Evolutionary conservation across 2,113 vertebrate species (phyloP).

Genomic region (Puffinus mauretanicus): DNA sequence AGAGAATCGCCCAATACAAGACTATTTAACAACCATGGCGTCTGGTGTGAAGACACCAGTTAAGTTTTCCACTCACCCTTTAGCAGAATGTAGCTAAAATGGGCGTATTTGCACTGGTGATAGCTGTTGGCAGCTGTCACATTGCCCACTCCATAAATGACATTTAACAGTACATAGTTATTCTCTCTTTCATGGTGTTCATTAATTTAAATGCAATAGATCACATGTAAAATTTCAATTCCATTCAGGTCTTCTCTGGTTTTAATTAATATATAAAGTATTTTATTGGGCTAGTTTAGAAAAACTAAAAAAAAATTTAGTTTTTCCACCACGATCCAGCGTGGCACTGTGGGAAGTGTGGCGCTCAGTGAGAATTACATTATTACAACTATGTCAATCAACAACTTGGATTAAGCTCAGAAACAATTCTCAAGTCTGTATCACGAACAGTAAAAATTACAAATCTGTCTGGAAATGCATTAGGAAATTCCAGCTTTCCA

Average conservation of each 20-base stretch:
- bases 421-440: not conserved
- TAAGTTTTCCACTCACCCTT: not conserved
- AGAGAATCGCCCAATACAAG: accelerated
- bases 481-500: not conserved
- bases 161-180: not conserved
- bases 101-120: not conserved
- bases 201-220: not conserved
- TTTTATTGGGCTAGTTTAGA: not conserved
- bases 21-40: accelerated
- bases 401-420: not conserved
- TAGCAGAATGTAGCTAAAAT: not conserved
- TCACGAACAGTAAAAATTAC: not conserved
- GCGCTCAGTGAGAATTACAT: not conserved
- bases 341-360: not conserved
- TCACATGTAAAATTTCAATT: not conserved
- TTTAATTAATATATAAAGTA: not conserved
- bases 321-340: not conserved
- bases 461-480: not conserved
- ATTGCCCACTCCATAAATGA: not conserved
- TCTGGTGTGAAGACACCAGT: not conserved
- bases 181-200: not conserved
- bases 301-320: not conserved
- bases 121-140: not conserved
- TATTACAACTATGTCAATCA: not conserved
- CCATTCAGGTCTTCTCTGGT: not conserved